Percentiles rank a stretch among this genome's conserved stretches.
Conservation (phyloP, 2,113 vertebrate genomes). For the Plestiodon gilberti region DNA sequence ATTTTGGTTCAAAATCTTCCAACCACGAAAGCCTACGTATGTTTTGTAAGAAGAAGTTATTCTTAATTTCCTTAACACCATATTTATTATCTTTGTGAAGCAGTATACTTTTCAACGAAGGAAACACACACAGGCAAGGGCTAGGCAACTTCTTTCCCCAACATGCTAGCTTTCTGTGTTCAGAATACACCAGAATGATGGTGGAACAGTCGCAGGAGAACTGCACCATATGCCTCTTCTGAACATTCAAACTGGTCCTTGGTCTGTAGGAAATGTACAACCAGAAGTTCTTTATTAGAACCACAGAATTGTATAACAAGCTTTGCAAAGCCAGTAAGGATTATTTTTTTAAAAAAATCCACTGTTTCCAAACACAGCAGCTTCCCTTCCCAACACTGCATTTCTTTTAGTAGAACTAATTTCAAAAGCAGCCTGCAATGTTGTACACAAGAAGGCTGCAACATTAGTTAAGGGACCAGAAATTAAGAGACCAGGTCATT, state of each 20-base stretch:
- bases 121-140: neutral
- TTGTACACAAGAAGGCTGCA: neutral
- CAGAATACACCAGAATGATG: neutral
- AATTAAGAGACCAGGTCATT: too few relatives aligned
- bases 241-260: neutral
- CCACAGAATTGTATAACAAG: neutral
- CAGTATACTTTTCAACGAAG: neutral
- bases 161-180: neutral
- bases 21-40: too few relatives aligned
- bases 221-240: neutral
- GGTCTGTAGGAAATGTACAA: neutral
- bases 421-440: neutral
- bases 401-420: neutral
- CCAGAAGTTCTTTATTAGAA: neutral
- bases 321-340: neutral
- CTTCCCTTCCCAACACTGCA: neutral
- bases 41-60: too few relatives aligned
- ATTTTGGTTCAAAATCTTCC: too few relatives aligned
- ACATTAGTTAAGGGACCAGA: too few relatives aligned
- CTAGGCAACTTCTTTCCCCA: neutral
- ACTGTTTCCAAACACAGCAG: neutral
- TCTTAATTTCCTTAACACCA: neutral
- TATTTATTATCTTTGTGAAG: neutral
- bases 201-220: neutral
- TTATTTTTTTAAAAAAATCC: neutral